Base-by-base conservation (phyloP, 2,797 vertebrate genomes). In the Phrynocephalus guinanensis region DNA sequence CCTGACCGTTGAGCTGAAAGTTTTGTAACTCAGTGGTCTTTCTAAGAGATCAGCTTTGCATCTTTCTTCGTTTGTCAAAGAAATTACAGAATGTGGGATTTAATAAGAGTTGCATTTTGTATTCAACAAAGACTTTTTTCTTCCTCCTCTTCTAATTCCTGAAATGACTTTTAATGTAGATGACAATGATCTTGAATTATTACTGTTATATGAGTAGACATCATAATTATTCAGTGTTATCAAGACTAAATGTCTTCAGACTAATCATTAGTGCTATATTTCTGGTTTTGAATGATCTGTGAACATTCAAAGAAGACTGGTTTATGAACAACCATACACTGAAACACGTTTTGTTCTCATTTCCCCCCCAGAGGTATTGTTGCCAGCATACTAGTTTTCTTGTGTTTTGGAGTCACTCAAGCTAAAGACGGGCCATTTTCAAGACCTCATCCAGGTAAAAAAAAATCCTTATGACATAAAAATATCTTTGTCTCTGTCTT, bases 401-500 rank as follows among this genome's bases (percentile, higher is more conserved):
- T 99, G 16, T 99, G 99, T 95, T 99, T 99, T 87, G 99, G 99
- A 93, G 99, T 99, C 89, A 99, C 99, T 1, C 99, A 99, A 95
- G 98, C 98, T 79, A 99, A 99, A 96, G 99, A 99, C 95, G 99
- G 99, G 91, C 99, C 99, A 3, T 99, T 99, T 95, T 98, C 98
- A 86, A 97, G 99, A 96, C 99, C 99, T 88, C 99, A 99, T 93
- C 99, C 99, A 98, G 99, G 99, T 99, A 98, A 95, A 89, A 70
- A 6, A 3, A 15, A 16, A 66, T 67, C 50, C 78, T 90, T 48
- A 52, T 83, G 56, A 83, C 77, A 0, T 84, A 77, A 44, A 1
- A 0, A 0, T 79, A 0, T 78, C 70, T 16, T 9, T 67, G 38
- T 44, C 38, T 44, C 38, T 44, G 38, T 44, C 38, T 5, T 44